Evolutionary conservation across 2,888 invertebrate genomes (phyloP), one percentile per base, ranked within the genome.

Genomic region (Aleiodes testaceus): DNA sequence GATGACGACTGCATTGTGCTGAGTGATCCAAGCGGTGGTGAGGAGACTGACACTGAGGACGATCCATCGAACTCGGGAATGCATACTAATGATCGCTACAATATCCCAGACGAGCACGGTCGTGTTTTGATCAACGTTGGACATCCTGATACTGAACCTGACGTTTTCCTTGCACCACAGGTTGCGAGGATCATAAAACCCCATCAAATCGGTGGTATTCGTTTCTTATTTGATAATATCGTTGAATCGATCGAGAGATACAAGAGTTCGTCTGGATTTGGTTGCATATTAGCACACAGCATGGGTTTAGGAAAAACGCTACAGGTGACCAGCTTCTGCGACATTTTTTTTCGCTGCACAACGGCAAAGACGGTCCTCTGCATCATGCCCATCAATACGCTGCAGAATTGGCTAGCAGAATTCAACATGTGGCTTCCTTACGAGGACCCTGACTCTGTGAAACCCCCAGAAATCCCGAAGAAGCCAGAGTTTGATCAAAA

Each of bases 241-340:
- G 95, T 99, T 78, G 99, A 99, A 88, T 97, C 97, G 18, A 91
- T 95, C 53, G 93, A 93, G 74, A 91, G 97, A 78, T 99, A 94
- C 87, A 94, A 95, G 69, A 94, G 92, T 14, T 87, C 88, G 72
- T 87, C 89, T 59, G 98, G 99, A 11, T 98, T 99, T 87, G 99
- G 99, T 12, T 99, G 99, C 87, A 98, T 99, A 80, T 89, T 99
- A 66, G 99, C 99, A 0, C 99, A 99, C 89, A 97, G 97, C 53
- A 99, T 99, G 99, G 99, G 99, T 1, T 90, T 99, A 30, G 99
- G 99, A n/a, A 99, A 99, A 89, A 99, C 99, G 0, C 89, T 99
- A 71, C 97, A 95, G 89, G 95, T 98, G 70, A 95, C 98, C 69
- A 95, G 97, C 77, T 99, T 99, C 89, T 95, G 95, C 85, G 99